These are phyloP conservation scores for Dendrocincla tyrannina DNA, from an alignment of 2,797 vertebrate genomes.

Conservation along the genomic window DNA sequence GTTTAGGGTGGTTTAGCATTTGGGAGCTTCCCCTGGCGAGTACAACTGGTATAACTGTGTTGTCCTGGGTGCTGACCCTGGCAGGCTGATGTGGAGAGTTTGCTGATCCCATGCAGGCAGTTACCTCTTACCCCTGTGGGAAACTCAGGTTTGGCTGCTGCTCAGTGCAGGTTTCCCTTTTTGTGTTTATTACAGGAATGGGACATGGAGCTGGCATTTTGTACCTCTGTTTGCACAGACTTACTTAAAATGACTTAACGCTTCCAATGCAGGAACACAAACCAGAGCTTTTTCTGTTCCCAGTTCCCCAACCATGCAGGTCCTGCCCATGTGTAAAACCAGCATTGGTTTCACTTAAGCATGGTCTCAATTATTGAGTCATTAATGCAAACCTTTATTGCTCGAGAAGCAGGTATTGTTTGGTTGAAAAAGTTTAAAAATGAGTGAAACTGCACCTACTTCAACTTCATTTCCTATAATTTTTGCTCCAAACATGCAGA, in stretches of 20 bases:
- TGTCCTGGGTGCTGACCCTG: neutral
- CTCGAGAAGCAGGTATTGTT: neutral
- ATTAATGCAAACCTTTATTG: neutral
- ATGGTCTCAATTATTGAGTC: neutral
- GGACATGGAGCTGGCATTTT: fast-evolving
- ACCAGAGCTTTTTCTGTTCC: neutral
- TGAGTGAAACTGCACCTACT: neutral
- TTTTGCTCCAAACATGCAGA: neutral
- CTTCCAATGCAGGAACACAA: neutral
- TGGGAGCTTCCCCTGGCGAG: neutral
- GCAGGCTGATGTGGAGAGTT: neutral
- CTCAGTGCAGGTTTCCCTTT: neutral
- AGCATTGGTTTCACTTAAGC: neutral
- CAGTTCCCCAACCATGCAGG: fast-evolving
- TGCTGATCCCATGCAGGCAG: neutral
- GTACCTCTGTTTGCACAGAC: neutral
- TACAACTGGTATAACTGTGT: fast-evolving
- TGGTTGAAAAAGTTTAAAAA: neutral
- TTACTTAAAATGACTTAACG: neutral
- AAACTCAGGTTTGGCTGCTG: neutral
- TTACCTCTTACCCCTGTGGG: fast-evolving
- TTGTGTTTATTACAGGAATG: neutral
- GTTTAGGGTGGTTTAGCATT: neutral
- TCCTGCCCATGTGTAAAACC: fast-evolving
- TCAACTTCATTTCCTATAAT: neutral